Evolutionary conservation across 1,140 invertebrate species (phyloP), one percentile per base, ranked within the genome.

Genomic region (Antheraea mylitta): DNA sequence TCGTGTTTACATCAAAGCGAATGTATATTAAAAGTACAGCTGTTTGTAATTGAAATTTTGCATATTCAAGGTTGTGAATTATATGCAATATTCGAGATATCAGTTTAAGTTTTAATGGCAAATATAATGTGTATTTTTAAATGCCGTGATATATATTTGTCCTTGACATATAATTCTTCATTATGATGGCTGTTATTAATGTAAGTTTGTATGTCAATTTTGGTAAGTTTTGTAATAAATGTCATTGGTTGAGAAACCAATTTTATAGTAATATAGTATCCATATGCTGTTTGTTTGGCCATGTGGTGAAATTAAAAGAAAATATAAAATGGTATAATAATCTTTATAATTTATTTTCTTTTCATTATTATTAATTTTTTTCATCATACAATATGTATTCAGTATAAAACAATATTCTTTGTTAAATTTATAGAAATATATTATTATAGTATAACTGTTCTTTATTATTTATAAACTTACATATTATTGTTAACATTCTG

Each of bases 341-440:
- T 89, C 85, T 89, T 92, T 86, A 90, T 90, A 90, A 89, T 92
- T 92, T 90, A 90, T 90, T 90, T 87, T 85, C 81, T 87, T 82
- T 83, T 85, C 53, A 59, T 53, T 66, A 30, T 64, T 82, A 76
- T 77, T 30, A 30, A 30, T 30, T 30, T 76, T 75, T 86, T 88
- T 82, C 16, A 81, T 86, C 72, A 89, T 91, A 91, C 89, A 91
- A 90, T 91, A 90, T 86, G 86, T 87, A 89, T 86, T 89, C 83
- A 85, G 85, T 92, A 90, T 90, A 90, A 92, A 92, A 92, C 89
- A 90, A 90, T 90, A 92, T 88, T 85, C 83, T 90, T 89, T 90
- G 87, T 92, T 92, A 92, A 85, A 90, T 84, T 89, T 79, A 90
- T 92, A 90, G 86, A 92, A 90, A 90, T 92, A 90, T 92, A 90